phyloP scores from a whole-genome alignment of 2,888 invertebrate genomes.

The Ellobium chinense region DNA sequence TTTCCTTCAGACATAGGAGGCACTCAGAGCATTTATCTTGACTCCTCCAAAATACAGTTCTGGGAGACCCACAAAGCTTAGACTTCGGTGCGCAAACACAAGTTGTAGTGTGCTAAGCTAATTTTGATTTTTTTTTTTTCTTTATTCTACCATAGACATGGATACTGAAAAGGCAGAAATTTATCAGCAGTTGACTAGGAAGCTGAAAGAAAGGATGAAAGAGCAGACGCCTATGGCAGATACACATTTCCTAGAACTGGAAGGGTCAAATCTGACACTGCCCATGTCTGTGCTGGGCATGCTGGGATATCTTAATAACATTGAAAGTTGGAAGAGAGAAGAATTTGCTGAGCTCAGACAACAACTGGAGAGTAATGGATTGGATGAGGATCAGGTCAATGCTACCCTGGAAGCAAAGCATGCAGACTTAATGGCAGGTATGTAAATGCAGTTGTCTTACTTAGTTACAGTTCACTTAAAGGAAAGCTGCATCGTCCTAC shows the following conservation, averaged over 20 bases:
- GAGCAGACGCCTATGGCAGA: conserved; percentile 48
- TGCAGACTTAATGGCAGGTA: too few relatives aligned
- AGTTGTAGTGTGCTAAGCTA: too few relatives aligned
- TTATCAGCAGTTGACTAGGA: conserved; percentile 55
- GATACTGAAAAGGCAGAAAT: conserved; percentile 65
- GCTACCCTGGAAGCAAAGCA: background rate
- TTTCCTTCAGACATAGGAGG: too few relatives aligned
- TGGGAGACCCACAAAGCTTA: too few relatives aligned
- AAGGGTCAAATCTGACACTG: conserved; percentile 59
- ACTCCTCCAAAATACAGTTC: too few relatives aligned
- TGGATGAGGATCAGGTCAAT: background rate
- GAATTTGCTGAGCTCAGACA: conserved; percentile 49
- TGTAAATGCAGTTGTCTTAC: too few relatives aligned
- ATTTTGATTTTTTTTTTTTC: too few relatives aligned
- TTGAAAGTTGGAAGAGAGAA: conserved; percentile 56
- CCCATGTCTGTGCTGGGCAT: conserved; percentile 59
- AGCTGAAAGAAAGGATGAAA: conserved; percentile 24
- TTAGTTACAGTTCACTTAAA: too few relatives aligned
- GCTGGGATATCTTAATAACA: conserved; percentile 64
- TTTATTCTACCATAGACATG: conserved; percentile 60
- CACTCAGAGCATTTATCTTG: too few relatives aligned
- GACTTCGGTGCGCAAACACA: too few relatives aligned
- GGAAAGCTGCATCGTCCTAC: too few relatives aligned
- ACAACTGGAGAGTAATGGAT: background rate
- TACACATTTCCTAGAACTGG: conserved; percentile 52